Base-by-base conservation (phyloP, 1,140 invertebrate species). In the Stegodyphus mimosarum region DNA sequence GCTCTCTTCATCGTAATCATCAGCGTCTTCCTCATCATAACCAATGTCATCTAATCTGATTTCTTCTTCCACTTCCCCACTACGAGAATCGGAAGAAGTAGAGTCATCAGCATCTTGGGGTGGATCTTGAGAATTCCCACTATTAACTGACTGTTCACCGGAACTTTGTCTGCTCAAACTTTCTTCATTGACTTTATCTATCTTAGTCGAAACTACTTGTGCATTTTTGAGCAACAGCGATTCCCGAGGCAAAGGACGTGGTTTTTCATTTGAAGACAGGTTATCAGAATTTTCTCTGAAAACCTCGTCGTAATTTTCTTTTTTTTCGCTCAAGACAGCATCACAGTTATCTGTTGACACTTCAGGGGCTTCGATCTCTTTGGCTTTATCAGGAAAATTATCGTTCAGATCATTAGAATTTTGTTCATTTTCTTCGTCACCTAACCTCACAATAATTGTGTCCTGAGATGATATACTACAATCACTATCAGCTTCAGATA, bases 11-110 rank as follows among this genome's bases (percentile, higher is more conserved):
- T 87, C 86, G 11, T 87, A 79, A 50, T 87, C 86, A 6, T 80
- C 85, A n/a, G 85, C 86, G 33, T 87, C 86, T 48, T 83, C 86
- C 51, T 87, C 79, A 9, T 87, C 86, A 60, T 81, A 74, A 10
- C 86, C 86, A 13, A 86, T 78, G 73, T 86, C 83, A 66, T 86
- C 83, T 0, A 86, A 69, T 9, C 83, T 15, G 50, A 83, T 80
- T 48, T 87, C 86, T 67, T 83, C 86, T 63, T 87, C 79, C 5
- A 79, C 86, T 63, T 81, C 73, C 17, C 86, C 86, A 66, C 79
- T 73, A 6, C 76, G 64, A 6, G 79, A 83, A 60, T 80, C 85
- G 4, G 85, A 81, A 15, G 85, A 86, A 18, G 85, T 80, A 7
- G 77, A 81, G 18, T 86, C 79, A 55, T 86, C 79, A 10, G 79